Conservation (phyloP, 1,140 invertebrate species). For the Solen grandis region DNA sequence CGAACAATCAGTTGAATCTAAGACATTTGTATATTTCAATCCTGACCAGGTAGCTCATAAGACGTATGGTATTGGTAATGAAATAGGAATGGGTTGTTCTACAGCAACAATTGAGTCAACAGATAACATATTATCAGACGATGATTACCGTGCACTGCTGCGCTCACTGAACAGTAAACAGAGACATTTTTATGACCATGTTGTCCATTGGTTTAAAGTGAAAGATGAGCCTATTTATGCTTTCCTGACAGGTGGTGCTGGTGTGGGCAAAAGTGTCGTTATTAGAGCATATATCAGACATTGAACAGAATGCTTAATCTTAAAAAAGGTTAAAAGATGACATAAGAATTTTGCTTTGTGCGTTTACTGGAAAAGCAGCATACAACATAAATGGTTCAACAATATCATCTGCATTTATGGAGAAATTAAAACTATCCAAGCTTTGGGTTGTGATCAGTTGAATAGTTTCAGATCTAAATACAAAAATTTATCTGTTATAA, state of each 20-base stretch:
- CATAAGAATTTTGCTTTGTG: slow-evolving; percentile 24
- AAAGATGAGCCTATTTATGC: slow-evolving; percentile 2
- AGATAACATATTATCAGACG: background rate
- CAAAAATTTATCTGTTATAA: slow-evolving; percentile 19
- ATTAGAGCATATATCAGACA: background rate
- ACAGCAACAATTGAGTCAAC: background rate
- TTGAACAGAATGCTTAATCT: background rate
- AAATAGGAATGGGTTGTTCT: background rate
- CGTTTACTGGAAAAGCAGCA: slow-evolving; percentile 13
- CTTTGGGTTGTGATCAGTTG: background rate
- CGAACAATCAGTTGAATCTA: background rate
- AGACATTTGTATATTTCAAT: slow-evolving; percentile 4
- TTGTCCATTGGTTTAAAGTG: background rate
- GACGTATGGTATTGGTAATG: background rate
- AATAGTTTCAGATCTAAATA: slow-evolving; percentile 45
- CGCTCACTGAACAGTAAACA: slow-evolving; percentile 9
- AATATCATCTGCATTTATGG: slow-evolving; percentile 21
- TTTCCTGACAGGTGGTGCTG: slow-evolving; percentile 2
- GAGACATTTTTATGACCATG: background rate
- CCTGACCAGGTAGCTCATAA: background rate
- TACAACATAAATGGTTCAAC: background rate
- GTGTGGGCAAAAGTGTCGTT: slow-evolving; percentile 7
- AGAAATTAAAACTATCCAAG: slow-evolving; percentile 18
- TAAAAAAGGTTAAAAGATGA: slow-evolving; percentile 40
- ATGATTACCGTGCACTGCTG: background rate